Evolutionary conservation across 2,888 invertebrate genomes (phyloP).

Genomic region (Lepidonotus clava): DNA sequence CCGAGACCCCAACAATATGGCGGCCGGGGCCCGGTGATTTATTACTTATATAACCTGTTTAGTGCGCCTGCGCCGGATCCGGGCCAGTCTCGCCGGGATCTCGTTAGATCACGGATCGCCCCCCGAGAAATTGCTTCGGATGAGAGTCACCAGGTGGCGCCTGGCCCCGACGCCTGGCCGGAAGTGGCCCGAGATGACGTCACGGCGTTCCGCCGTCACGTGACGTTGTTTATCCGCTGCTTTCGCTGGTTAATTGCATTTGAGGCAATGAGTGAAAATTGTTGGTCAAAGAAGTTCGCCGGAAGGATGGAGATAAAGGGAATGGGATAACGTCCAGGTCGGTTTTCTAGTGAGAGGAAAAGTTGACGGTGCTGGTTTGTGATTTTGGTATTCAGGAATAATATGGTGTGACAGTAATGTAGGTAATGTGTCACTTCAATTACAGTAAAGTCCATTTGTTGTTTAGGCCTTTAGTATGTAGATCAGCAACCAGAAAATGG

Average conservation of each 20-base stretch:
- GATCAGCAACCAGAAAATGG: no score
- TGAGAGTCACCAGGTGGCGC: slow-evolving; percentile 13
- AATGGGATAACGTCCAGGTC: no score
- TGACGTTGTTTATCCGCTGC: background rate
- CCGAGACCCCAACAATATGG: background rate
- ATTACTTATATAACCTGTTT: slow-evolving; percentile 28
- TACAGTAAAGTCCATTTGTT: no score
- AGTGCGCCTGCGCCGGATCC: background rate
- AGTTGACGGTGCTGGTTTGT: no score
- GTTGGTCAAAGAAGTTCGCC: no score
- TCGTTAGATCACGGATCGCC: slow-evolving; percentile 26
- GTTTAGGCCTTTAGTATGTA: no score
- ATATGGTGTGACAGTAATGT: no score
- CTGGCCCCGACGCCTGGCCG: slow-evolving; percentile 4
- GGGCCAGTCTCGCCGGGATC: background rate
- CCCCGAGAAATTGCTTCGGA: slow-evolving; percentile 34
- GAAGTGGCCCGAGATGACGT: slow-evolving; percentile 10
- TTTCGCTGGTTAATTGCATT: background rate
- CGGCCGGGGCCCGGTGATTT: background rate
- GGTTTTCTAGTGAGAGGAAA: no score
- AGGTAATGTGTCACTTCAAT: no score
- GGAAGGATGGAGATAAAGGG: no score
- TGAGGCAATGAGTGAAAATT: background rate
- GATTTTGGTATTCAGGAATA: no score
- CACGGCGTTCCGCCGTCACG: background rate